Percentiles rank a stretch among this genome's conserved stretches.
Conservation (phyloP, 2,888 invertebrate genomes). For the Temnothorax unifasciatus region DNA sequence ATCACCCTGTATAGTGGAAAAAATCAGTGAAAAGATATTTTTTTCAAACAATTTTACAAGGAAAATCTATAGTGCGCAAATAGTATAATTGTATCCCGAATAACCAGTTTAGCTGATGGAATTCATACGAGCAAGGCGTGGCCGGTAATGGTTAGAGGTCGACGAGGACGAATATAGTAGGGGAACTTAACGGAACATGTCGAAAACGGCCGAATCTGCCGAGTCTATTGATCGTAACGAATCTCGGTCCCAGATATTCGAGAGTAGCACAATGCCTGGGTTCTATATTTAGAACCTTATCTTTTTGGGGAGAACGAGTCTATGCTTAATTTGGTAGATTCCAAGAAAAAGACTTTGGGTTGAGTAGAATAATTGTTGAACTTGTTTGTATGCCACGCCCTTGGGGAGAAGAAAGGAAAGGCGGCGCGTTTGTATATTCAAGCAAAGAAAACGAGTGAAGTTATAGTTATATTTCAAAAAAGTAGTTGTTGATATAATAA, state of each 20-base stretch:
- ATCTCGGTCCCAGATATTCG: constrained; percentile 60
- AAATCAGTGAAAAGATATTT: neutral
- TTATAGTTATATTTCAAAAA: neutral
- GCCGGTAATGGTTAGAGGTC: constrained; percentile 78
- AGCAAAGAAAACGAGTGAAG: neutral
- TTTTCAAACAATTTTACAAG: constrained; percentile 18
- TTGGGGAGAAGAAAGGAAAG: neutral
- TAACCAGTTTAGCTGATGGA: constrained; percentile 68
- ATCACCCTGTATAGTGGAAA: neutral
- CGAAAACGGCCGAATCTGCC: constrained; percentile 81
- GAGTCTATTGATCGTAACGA: constrained; percentile 79
- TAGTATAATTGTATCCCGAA: constrained; percentile 41
- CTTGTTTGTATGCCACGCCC: neutral
- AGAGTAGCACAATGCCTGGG: constrained; percentile 54
- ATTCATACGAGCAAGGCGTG: constrained; percentile 72
- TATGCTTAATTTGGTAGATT: neutral
- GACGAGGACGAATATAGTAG: constrained; percentile 79
- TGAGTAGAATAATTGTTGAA: constrained; percentile 4
- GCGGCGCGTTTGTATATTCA: neutral
- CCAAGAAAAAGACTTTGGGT: neutral
- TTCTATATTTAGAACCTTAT: constrained; percentile 61
- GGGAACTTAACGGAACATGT: constrained; percentile 82
- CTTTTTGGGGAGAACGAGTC: neutral
- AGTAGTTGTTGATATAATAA: neutral
- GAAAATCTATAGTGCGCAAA: constrained; percentile 46